Evolutionary conservation across 2,888 invertebrate species (phyloP), one percentile per base, ranked within the genome.

Genomic region (Lithophane socia): DNA sequence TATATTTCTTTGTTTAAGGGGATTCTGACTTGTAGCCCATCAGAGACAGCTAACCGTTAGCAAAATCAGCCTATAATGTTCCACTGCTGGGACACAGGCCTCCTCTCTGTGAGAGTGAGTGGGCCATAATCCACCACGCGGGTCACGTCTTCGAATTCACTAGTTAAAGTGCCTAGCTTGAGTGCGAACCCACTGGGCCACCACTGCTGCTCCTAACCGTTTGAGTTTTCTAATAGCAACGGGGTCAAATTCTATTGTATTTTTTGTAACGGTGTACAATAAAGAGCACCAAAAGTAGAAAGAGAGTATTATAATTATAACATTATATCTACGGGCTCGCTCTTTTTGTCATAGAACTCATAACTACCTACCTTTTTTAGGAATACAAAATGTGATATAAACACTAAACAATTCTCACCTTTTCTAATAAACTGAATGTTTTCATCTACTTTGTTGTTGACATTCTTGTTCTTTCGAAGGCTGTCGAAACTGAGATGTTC

Each of bases 401-500:
- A 47, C 8, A 29, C 8, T 13, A 21, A 58, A 29, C 44, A 9
- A 47, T 60, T n/a, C 77, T 75, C 73, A 96, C 96, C 96, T 94
- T 96, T 96, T 84, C 96, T 91, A 18, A 96, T 90, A 74, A 96
- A 96, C 82, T 96, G 95, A 5, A 95, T 91, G 7, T 79, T 88
- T 12, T 93, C 92, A 3, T 87, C 89, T 0, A 92, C 91, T 2
- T 92, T 95, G 82, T 97, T 97, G 88, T 98, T 98, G 0, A 97
- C 97, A 52, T 94, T 95, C 70, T 97, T 96, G 90, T 97, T 98
- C 42, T 96, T 95, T 85, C 95, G 95, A 91, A 98, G 97, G 79
- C 92, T 97, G 29, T 96, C 95, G 88, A 98, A 98, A 83, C 97
- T 97, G 71, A 97, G 96, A 85, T 97, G 97, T 0, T 95, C 89